phyloP scores from a whole-genome alignment of 2,797 vertebrate genomes.

The Rhinophrynus dorsalis region DNA sequence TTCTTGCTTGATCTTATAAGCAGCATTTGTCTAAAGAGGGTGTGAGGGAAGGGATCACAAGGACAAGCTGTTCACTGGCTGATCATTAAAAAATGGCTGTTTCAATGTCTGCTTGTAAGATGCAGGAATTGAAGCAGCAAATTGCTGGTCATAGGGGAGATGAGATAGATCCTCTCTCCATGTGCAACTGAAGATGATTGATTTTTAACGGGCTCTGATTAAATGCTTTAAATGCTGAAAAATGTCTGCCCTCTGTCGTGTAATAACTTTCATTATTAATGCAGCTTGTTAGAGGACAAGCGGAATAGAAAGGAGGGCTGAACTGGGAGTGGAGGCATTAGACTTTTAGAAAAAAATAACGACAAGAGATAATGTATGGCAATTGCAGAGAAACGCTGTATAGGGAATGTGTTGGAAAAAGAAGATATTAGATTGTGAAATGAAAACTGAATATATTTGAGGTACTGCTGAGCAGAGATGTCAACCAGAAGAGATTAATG shows the following conservation, averaged over 20 bases:
- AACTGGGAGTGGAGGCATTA: conserved; percentile 21
- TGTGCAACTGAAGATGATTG: conserved; percentile 46
- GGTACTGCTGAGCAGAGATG: too few relatives aligned
- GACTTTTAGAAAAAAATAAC: background rate
- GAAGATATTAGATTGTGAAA: background rate
- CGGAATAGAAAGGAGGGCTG: conserved; percentile 29
- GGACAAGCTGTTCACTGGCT: conserved; percentile 14
- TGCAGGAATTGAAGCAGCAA: conserved; percentile 47
- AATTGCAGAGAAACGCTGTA: conserved; percentile 4
- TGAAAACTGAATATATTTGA: too few relatives aligned
- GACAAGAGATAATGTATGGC: too few relatives aligned
- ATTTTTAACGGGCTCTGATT: conserved; percentile 44
- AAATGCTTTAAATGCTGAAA: conserved; percentile 47
- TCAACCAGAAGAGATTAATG: too few relatives aligned
- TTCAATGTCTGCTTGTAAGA: conserved; percentile 37
- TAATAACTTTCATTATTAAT: conserved; percentile 47
- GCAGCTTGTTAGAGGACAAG: conserved; percentile 29
- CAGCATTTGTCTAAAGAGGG: background rate
- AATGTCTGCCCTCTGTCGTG: conserved; percentile 40
- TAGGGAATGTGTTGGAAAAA: background rate
- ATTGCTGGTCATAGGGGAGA: conserved; percentile 43
- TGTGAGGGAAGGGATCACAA: conserved; percentile 16
- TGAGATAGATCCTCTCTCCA: conserved; percentile 40
- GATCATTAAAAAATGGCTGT: conserved; percentile 26
- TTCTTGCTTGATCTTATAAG: background rate